Evolutionary conservation across 2,113 vertebrate genomes (phyloP), one percentile per base, ranked within the genome.

Genomic region (Noturus placidus): DNA sequence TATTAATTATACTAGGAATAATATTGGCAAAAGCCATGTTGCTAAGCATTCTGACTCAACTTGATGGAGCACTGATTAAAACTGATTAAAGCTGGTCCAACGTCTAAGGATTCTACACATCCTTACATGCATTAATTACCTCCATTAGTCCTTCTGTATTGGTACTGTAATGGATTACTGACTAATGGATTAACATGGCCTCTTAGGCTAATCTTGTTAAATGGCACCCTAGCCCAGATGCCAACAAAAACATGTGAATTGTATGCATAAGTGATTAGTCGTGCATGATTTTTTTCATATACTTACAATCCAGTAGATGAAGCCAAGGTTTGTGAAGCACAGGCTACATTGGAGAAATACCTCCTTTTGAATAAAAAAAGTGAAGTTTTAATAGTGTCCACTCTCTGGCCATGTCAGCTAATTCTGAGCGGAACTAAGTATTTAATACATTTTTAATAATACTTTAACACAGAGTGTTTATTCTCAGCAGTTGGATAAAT

Each of bases 161-260:
- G 77, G 57, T 81, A 69, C 22, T 81, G n/a, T 86, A 79, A 67
- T 86, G 85, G 77, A 70, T 81, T 87, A 81, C 85, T 69, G 50
- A 42, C 70, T 86, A 70, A 81, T 69, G 85, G 77, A 81, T 87
- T 81, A 70, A 35, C 78, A 81, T 78, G 77, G 77, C 59, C 42
- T 65, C 30, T 70, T 57, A 54, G 63, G 56, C 63, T 87, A 87
- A 87, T 87, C 77, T 79, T 81, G 76, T 80, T 81, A 80, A 81
- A 81, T 87, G 61, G 42, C 85, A 81, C 33, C 6, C 22, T n/a
- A 57, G 30, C 33, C 50, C 77, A 69, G 61, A 42, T 86, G 85
- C 78, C 77, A 87, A 87, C 65, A 67, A 80, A 81, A 87, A 59
- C 27, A 17, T 86, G 59, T 80, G 77, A 87, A 87, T 70, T 81